Evolutionary conservation across 2,888 invertebrate species (phyloP).

Genomic region (Stratiomys singularior): DNA sequence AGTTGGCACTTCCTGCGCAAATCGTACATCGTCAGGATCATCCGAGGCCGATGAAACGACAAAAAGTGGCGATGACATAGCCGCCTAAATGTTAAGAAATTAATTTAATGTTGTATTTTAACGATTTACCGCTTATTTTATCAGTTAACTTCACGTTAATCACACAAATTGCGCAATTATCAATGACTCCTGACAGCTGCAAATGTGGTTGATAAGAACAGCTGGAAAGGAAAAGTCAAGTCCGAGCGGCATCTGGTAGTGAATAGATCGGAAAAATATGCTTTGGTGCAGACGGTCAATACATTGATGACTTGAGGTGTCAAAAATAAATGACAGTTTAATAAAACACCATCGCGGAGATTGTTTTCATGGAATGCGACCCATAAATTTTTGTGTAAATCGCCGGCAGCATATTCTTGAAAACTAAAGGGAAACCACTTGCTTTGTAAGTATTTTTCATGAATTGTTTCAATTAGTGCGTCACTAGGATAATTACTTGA

Average conservation of each 20-base stretch:
- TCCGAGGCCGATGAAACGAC: conserved; percentile 13
- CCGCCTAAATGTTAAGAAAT: neutral
- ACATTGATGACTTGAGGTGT: too few relatives aligned
- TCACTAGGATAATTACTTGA: too few relatives aligned
- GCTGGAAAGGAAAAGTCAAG: neutral
- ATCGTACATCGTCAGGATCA: neutral
- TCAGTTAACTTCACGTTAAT: neutral
- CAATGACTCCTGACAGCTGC: neutral
- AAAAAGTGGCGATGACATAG: conserved; percentile 28
- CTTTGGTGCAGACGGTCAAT: too few relatives aligned
- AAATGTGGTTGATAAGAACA: neutral
- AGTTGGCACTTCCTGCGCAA: conserved; percentile 21
- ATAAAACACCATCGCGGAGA: too few relatives aligned
- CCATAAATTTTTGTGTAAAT: too few relatives aligned
- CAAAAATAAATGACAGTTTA: too few relatives aligned
- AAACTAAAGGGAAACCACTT: too few relatives aligned
- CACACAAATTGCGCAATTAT: conserved; percentile 21
- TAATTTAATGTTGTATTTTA: too few relatives aligned
- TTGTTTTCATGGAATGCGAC: too few relatives aligned
- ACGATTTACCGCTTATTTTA: neutral
- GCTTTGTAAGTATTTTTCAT: too few relatives aligned
- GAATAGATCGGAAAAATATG: neutral
- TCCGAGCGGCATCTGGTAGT: neutral
- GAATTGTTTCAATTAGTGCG: too few relatives aligned
- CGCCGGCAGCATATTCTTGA: too few relatives aligned